Conservation (phyloP, 1,140 invertebrate species). For the Ephestia elutella region DNA sequence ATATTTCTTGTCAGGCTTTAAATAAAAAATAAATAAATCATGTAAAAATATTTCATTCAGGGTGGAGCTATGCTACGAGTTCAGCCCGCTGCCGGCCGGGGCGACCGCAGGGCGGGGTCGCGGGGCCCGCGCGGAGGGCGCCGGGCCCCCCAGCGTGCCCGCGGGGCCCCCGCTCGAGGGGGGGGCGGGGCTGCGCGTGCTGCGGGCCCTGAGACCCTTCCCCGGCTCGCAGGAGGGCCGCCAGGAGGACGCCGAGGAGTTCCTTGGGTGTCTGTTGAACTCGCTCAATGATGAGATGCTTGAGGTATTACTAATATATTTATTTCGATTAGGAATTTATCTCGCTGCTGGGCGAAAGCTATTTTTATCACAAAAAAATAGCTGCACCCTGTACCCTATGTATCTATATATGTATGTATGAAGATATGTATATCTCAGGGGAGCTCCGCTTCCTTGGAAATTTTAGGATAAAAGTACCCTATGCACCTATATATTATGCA, state of each 20-base stretch:
- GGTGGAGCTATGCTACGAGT: constrained; percentile 80
- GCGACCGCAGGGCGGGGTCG: constrained; percentile 14
- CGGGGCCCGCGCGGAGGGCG: constrained; percentile 19
- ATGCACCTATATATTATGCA: too few relatives aligned
- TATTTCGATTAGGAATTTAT: too few relatives aligned
- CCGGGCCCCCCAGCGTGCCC: constrained; percentile 37
- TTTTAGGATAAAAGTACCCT: too few relatives aligned
- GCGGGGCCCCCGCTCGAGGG: constrained; percentile 86
- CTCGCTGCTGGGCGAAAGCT: too few relatives aligned
- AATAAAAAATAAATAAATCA: background rate
- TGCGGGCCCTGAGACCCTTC: constrained; percentile 82
- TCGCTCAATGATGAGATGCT: constrained; percentile 97
- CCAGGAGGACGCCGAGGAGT: constrained; percentile 97
- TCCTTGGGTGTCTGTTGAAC: constrained; percentile 93
- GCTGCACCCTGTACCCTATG: too few relatives aligned
- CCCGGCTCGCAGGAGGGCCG: constrained; percentile 83
- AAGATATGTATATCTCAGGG: too few relatives aligned
- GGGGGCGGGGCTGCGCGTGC: constrained; percentile 85
- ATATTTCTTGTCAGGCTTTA: too few relatives aligned
- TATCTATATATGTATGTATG: too few relatives aligned
- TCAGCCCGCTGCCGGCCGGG: constrained; percentile 68
- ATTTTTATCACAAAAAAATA: background rate
- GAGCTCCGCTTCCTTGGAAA: too few relatives aligned
- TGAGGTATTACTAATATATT: too few relatives aligned
- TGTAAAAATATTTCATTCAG: constrained; percentile 26